Conservation (phyloP, 2,888 invertebrate species). For the Agonopterix heracliana region DNA sequence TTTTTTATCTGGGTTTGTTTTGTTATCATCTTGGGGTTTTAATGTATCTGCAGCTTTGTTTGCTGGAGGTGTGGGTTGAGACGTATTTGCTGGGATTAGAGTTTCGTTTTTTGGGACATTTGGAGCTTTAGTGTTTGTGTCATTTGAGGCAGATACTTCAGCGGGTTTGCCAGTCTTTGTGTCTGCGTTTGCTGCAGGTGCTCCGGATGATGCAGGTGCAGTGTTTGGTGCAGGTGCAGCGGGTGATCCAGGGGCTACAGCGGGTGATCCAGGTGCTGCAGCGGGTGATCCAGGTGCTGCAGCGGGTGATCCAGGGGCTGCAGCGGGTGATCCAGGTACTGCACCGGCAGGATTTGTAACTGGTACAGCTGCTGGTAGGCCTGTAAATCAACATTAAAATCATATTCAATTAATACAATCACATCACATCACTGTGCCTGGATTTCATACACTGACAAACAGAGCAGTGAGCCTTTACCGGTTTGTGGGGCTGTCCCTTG, state of each 20-base stretch:
- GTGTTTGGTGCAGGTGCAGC: neutral
- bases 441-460: no score
- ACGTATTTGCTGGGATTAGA: neutral
- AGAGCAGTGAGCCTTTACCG: no score
- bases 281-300: neutral
- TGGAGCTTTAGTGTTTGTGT: neutral
- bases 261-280: neutral
- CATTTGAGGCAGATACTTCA: neutral
- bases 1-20: constrained; percentile 19
- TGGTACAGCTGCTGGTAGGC: neutral
- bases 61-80: neutral
- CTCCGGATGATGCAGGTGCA: neutral
- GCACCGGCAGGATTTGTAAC: neutral
- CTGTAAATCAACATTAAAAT: no score
- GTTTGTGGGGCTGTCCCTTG: no score
- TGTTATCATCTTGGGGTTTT: constrained; percentile 3
- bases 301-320: neutral
- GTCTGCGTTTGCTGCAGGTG: neutral
- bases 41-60: neutral
- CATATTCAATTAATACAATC: no score
- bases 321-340: neutral
- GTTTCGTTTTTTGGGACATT: no score
- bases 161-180: neutral
- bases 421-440: no score
- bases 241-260: neutral